phyloP scores from a whole-genome alignment of 2,113 vertebrate genomes.

The Erythrolamprus reginae region DNA sequence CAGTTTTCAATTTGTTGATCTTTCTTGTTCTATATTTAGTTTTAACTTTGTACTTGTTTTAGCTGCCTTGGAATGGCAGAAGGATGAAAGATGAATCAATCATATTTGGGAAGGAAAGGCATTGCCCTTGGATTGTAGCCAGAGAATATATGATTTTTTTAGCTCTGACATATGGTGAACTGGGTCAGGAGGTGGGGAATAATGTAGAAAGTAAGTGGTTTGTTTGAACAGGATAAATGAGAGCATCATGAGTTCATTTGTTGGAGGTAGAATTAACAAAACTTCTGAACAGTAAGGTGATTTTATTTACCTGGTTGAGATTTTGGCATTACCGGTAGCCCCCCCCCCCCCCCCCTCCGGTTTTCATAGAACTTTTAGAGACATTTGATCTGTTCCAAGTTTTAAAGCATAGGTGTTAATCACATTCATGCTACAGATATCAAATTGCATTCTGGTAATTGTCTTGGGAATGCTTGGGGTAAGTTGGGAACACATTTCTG shows the following conservation, averaged over 20 bases:
- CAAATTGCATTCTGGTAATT: neutral
- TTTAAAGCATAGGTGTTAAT: neutral
- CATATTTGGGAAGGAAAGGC: neutral
- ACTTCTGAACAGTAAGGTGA: neutral
- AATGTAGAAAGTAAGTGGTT: neutral
- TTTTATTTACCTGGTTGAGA: accelerated
- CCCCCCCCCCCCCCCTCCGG: too few species aligned
- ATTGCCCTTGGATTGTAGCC: neutral
- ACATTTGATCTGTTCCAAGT: neutral
- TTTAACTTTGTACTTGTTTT: neutral
- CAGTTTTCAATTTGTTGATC: neutral
- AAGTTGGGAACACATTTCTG: neutral
- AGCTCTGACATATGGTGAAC: neutral
- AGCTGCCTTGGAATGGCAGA: neutral
- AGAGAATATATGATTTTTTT: neutral
- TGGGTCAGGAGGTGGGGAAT: neutral
- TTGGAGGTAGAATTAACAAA: neutral
- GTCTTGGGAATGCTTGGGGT: neutral
- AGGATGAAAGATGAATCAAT: neutral
- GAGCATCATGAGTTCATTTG: neutral
- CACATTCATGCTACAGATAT: neutral
- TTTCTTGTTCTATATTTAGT: neutral
- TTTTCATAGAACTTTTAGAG: neutral
- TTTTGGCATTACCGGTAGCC: neutral
- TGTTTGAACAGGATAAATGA: constrained; percentile 5